Conservation (phyloP, 1,140 invertebrate genomes). For the Leptinotarsa defecta region DNA sequence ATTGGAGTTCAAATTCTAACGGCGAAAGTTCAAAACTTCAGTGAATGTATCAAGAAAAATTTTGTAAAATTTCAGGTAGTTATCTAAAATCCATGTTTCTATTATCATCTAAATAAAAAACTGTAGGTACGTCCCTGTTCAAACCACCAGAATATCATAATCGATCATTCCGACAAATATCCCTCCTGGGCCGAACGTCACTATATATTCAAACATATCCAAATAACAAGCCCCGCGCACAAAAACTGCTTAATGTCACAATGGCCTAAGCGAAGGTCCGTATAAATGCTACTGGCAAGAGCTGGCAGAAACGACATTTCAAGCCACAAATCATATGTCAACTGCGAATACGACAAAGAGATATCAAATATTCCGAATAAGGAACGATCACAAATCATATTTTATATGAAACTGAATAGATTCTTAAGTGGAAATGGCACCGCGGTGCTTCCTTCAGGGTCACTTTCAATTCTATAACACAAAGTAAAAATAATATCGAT, state of each 20-base stretch:
- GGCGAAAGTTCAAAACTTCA: too few relatives aligned
- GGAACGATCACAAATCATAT: conserved; percentile 1
- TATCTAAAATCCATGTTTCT: too few relatives aligned
- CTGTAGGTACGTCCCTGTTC: not conserved
- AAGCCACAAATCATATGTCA: conserved; percentile 25
- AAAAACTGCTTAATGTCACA: conserved; percentile 26
- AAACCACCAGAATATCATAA: conserved; percentile 2
- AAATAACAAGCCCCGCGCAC: conserved; percentile 16
- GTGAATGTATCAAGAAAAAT: too few relatives aligned
- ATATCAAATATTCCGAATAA: not conserved
- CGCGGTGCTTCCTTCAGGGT: too few relatives aligned
- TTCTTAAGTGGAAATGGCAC: too few relatives aligned
- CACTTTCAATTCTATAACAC: too few relatives aligned
- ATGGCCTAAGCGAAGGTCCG: conserved; percentile 13
- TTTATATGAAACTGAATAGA: not conserved
- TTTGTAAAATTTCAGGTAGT: too few relatives aligned
- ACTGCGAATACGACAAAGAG: not conserved
- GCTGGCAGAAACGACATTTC: conserved; percentile 14
- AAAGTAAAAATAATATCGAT: too few relatives aligned
- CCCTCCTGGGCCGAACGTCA: conserved; percentile 18
- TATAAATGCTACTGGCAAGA: conserved; percentile 2
- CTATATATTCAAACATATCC: conserved; percentile 26
- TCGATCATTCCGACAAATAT: conserved; percentile 14
- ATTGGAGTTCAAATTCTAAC: too few relatives aligned
- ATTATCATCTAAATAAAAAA: too few relatives aligned